Evolutionary conservation across 2,797 vertebrate genomes (phyloP).

Genomic region (Melanitta fusca): DNA sequence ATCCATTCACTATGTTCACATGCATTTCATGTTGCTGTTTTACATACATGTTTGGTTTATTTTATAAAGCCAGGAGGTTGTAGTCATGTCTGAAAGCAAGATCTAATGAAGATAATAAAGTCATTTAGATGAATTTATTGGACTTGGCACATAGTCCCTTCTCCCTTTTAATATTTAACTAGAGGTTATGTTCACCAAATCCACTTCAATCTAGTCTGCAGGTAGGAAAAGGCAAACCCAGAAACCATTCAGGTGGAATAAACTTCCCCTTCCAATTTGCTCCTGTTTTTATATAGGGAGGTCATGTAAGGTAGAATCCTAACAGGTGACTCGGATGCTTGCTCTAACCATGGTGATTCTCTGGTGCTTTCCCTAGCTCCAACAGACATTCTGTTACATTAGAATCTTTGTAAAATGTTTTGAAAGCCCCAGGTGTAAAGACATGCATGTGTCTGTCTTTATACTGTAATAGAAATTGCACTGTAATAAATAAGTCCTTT

Average conservation of each 20-base stretch:
- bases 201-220: background rate
- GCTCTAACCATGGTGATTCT: background rate
- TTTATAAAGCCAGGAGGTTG: background rate
- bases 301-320: background rate
- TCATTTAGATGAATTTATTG: background rate
- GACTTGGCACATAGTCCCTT: background rate
- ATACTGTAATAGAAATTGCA: background rate
- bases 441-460: background rate
- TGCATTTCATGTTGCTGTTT: background rate
- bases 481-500: background rate
- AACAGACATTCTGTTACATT: background rate
- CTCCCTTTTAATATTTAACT: background rate
- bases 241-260: background rate
- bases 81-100: background rate
- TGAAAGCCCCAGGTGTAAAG: background rate
- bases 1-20: background rate
- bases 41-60: background rate
- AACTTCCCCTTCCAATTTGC: background rate
- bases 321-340: background rate
- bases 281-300: background rate
- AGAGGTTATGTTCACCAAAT: background rate
- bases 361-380: background rate
- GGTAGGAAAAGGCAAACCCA: background rate
- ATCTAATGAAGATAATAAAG: background rate
- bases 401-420: background rate